phyloP scores from a whole-genome alignment of 2,888 invertebrate species.

The Mellilla xanthometata region DNA sequence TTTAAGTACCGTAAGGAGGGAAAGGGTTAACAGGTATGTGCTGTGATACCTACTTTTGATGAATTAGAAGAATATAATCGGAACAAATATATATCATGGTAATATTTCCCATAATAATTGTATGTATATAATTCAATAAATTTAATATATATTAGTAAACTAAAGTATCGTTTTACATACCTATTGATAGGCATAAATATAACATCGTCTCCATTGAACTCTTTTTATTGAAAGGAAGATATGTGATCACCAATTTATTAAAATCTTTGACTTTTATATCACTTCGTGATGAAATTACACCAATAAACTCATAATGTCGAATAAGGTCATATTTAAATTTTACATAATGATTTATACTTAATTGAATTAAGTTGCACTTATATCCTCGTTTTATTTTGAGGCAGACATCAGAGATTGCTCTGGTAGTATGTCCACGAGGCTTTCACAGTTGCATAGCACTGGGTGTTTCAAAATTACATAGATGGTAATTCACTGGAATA shows the following conservation, averaged over 20 bases:
- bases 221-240: slow-evolving; percentile 57
- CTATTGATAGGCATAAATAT: slow-evolving; percentile 33
- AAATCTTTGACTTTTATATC: slow-evolving; percentile 52
- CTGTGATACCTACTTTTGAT: slow-evolving; percentile 20
- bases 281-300: slow-evolving; percentile 55
- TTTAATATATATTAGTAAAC: slow-evolving; percentile 35
- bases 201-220: slow-evolving; percentile 9
- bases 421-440: slow-evolving; percentile 6
- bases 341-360: slow-evolving; percentile 61
- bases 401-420: slow-evolving; percentile 14
- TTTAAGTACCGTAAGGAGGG: no score
- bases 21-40: neutral
- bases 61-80: slow-evolving; percentile 19
- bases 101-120: slow-evolving; percentile 29
- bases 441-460: slow-evolving; percentile 25
- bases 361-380: slow-evolving; percentile 59
- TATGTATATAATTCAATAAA: slow-evolving; percentile 38
- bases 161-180: slow-evolving; percentile 40
- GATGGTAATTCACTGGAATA: slow-evolving; percentile 40
- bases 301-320: slow-evolving; percentile 40
- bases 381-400: slow-evolving; percentile 22
- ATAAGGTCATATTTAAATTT: neutral
- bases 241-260: slow-evolving; percentile 58
- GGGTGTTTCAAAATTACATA: slow-evolving; percentile 21
- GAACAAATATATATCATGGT: slow-evolving; percentile 23